Evolutionary conservation across 2,888 invertebrate species (phyloP), one percentile per base, ranked within the genome.

Genomic region (Carcina quercana): DNA sequence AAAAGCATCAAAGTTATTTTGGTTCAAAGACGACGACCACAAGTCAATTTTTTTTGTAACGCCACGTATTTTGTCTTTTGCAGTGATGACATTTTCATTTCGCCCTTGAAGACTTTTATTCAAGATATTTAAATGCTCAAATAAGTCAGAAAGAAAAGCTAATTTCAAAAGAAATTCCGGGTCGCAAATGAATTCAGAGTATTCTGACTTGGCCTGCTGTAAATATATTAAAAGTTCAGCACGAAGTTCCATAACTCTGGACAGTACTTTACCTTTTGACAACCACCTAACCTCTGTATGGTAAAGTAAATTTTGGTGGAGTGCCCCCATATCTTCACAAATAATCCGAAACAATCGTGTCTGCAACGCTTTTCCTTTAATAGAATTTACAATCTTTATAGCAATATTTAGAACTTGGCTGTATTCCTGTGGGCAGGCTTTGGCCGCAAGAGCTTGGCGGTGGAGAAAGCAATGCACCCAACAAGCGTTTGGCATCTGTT

Each of bases 81-180:
- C 47, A 35, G 44, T 43, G 38, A 43, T 31, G 35, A 42, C 32
- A 37, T 42, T 47, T 47, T 47, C 42, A 32, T 38, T 17, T 35
- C 38, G 27, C 29, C 34, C 38, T 42, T 47, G 42, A 32, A 45
- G 38, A 37, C 32, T 38, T 34, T 34, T 36, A 37, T 45, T 45
- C 34, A 36, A 37, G 35, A 30, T 39, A 38, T 41, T 38, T 29
- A 41, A 28, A 37, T 47, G 42, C 35, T 30, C 38, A 42, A 47
- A 47, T 27, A 48, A 28, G 28, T 44, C 41, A 30, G 41, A 39
- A 22, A 47, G 15, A 47, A 43, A 47, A 43, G 44, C 43, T 41
- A 41, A 43, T 45, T 48, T 48, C 32, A 45, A 43, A 20, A 43
- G 40, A 38, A 39, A 45, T 43, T 40, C 35, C 39, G 35, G 35